phyloP scores from a whole-genome alignment of 2,888 invertebrate genomes.

The Neoaliturus tenellus region DNA sequence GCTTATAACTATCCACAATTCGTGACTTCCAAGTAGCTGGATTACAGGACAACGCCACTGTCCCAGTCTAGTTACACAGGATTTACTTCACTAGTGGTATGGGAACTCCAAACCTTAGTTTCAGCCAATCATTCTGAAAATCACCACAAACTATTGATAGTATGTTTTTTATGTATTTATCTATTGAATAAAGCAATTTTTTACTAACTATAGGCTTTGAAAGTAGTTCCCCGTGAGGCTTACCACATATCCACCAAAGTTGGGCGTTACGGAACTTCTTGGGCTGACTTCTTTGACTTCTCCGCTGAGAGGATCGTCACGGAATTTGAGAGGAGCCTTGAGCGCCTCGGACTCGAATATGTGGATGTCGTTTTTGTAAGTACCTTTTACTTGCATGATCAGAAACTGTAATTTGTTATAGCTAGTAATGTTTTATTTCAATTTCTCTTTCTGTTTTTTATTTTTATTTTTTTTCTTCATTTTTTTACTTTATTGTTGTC shows the following conservation, averaged over 20 bases:
- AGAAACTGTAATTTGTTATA: neutral
- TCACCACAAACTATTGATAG: neutral
- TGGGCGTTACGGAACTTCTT: slow-evolving; percentile 86
- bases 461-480: too few species aligned
- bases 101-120: too few species aligned
- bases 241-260: slow-evolving; percentile 96
- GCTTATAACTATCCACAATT: too few species aligned
- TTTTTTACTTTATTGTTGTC: too few species aligned
- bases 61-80: too few species aligned
- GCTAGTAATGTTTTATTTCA: too few species aligned
- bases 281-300: slow-evolving; percentile 90
- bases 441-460: too few species aligned
- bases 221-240: slow-evolving; percentile 85
- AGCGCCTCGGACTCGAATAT: slow-evolving; percentile 84
- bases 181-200: too few species aligned
- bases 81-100: too few species aligned
- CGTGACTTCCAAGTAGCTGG: too few species aligned
- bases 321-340: slow-evolving; percentile 86
- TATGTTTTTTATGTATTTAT: neutral
- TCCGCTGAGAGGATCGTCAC: slow-evolving; percentile 83
- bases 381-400: slow-evolving; percentile 19
- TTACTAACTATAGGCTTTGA: slow-evolving; percentile 87
- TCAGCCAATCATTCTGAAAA: too few species aligned
- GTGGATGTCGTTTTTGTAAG: slow-evolving; percentile 92
- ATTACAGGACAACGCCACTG: too few species aligned